A percentile compares a stretch with the other conserved stretches of the same genome.
These are phyloP conservation scores for Camponotus fellah DNA, from an alignment of 2,888 invertebrate species.

Conservation along the genomic window DNA sequence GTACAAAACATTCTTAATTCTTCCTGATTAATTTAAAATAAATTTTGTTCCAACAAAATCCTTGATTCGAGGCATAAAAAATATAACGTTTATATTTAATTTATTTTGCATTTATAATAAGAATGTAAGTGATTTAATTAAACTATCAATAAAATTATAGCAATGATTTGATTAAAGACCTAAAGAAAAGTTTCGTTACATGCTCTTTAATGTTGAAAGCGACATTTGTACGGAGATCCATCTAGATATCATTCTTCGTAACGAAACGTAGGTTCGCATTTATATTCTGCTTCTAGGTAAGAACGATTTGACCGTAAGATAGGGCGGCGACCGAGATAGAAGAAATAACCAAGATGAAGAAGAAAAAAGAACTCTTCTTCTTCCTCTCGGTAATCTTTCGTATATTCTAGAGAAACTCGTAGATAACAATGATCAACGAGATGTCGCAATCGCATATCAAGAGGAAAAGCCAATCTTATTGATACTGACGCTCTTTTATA, in stretches of 20 bases:
- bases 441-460: slow-evolving; percentile 91
- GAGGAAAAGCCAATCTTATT: slow-evolving; percentile 93
- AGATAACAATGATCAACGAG: slow-evolving; percentile 91
- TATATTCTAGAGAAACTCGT: slow-evolving; percentile 95
- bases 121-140: neutral
- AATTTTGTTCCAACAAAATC: neutral
- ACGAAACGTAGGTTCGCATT: slow-evolving; percentile 20
- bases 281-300: slow-evolving; percentile 37
- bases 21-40: neutral
- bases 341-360: slow-evolving; percentile 38
- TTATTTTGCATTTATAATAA: too few relatives aligned
- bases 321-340: slow-evolving; percentile 18
- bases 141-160: neutral
- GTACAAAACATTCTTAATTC: too few relatives aligned
- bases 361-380: slow-evolving; percentile 88
- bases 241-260: slow-evolving; percentile 5
- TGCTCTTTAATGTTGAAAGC: neutral
- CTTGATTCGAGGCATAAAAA: neutral
- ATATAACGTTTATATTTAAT: neutral
- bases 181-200: neutral
- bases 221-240: neutral
- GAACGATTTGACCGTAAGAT: slow-evolving; percentile 41
- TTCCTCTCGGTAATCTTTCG: slow-evolving; percentile 92
- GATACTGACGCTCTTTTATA: slow-evolving; percentile 85
- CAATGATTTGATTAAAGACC: neutral